Evolutionary conservation across 2,113 vertebrate species (phyloP).

Genomic region (Catharus bicknelli): DNA sequence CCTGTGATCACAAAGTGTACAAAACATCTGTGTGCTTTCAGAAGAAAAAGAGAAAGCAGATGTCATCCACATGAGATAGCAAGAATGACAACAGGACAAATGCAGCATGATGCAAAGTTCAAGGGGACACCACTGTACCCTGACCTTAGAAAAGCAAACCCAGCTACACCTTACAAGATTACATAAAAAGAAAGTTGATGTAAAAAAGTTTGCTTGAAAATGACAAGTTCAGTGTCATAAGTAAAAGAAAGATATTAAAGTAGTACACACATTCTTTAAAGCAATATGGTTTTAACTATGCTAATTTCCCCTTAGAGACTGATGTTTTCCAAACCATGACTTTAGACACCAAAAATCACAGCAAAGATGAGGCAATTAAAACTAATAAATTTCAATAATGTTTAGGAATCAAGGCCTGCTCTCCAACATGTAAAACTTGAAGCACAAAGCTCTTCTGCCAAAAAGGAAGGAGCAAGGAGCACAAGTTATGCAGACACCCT

Average conservation of each 20-base stretch:
- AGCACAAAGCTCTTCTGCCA: not conserved
- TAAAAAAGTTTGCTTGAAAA: not conserved
- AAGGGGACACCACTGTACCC: not conserved
- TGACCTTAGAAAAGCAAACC: not conserved
- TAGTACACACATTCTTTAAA: not conserved
- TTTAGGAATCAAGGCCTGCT: not conserved
- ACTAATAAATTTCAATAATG: not conserved
- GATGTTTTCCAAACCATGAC: not conserved
- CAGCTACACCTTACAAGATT: not conserved
- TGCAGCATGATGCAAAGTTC: not conserved
- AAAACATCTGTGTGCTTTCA: slow-evolving; percentile 10
- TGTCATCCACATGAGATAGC: not conserved
- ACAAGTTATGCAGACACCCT: not conserved
- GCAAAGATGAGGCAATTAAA: not conserved
- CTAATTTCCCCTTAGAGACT: not conserved
- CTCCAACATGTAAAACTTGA: not conserved
- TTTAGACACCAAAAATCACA: not conserved
- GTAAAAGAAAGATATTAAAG: not conserved
- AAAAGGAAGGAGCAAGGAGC: not conserved
- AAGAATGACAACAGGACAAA: not conserved
- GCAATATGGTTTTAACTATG: not conserved
- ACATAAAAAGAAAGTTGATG: not conserved
- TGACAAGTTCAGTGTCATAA: not conserved
- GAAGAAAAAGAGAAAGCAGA: slow-evolving; percentile 18
- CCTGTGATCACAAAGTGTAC: not conserved